phyloP scores from a whole-genome alignment of 2,888 invertebrate genomes.

The Lacanobia oleracea region DNA sequence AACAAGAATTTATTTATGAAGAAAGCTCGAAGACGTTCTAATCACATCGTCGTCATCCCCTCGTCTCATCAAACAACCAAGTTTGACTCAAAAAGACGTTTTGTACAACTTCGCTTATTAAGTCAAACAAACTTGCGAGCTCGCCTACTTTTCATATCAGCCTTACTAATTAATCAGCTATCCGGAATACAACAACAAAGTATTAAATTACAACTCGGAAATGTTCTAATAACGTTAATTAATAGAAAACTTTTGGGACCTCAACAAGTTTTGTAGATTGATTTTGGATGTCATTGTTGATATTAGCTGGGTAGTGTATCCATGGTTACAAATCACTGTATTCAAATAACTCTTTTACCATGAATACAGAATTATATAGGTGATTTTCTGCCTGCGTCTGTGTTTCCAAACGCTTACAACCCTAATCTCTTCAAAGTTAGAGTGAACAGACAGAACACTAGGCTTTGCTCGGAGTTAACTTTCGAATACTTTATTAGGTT shows the following conservation, averaged over 20 bases:
- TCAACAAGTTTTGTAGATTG: conserved; percentile 43
- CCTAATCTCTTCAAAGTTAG: no score
- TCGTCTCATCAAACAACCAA: conserved; percentile 82
- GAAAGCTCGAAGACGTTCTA: conserved; percentile 70
- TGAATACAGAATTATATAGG: no score
- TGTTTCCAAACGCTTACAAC: no score
- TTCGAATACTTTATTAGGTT: no score
- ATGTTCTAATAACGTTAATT: conserved; percentile 80
- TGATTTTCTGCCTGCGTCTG: no score
- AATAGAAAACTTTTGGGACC: conserved; percentile 74
- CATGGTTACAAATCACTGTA: background rate
- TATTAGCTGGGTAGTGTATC: background rate
- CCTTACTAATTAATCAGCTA: conserved; percentile 87
- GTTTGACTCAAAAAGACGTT: conserved; percentile 86
- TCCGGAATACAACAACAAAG: conserved; percentile 84
- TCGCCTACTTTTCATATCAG: conserved; percentile 85
- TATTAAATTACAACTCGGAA: conserved; percentile 81
- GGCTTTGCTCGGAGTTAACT: no score
- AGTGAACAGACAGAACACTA: no score
- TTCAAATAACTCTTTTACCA: background rate
- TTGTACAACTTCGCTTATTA: conserved; percentile 87
- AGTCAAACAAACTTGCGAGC: conserved; percentile 77
- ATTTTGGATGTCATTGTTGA: conserved; percentile 42
- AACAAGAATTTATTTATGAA: conserved; percentile 57
- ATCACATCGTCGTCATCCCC: conserved; percentile 76